Conservation (phyloP, 2,888 invertebrate genomes). For the Ferrisia virgata region DNA sequence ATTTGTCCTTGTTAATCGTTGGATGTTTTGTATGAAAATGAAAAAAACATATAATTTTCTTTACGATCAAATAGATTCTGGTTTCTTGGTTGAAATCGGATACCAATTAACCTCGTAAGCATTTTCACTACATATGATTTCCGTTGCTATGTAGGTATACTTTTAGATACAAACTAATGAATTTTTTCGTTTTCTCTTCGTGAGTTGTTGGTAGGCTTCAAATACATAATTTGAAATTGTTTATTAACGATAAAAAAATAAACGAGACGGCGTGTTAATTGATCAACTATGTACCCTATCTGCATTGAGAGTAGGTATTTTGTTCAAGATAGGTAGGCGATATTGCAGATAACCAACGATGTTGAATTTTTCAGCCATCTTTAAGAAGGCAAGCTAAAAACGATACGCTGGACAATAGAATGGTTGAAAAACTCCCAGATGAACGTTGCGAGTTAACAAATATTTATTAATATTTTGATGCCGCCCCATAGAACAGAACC, state of each 20-base stretch:
- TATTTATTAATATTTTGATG: constrained; percentile 42
- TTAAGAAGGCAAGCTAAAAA: background rate
- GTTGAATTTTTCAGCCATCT: background rate
- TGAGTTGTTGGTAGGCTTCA: no score
- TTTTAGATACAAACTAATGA: no score
- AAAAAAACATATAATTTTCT: no score
- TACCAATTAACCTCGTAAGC: no score
- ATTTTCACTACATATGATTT: no score
- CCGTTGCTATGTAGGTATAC: no score
- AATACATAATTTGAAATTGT: no score
- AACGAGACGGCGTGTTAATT: background rate
- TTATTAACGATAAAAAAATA: background rate
- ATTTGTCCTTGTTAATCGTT: no score
- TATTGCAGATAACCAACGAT: background rate
- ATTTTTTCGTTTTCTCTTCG: no score
- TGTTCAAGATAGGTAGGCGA: background rate
- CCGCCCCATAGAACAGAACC: constrained; percentile 27
- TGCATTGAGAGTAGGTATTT: background rate
- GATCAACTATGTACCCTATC: background rate
- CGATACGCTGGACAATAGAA: background rate
- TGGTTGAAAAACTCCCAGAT: background rate
- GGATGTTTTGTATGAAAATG: no score
- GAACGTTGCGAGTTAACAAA: constrained; percentile 21
- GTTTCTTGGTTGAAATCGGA: no score
- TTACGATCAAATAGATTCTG: no score